Base-by-base conservation (phyloP, 2,113 vertebrate species). In the Toxotes jaculatrix region DNA sequence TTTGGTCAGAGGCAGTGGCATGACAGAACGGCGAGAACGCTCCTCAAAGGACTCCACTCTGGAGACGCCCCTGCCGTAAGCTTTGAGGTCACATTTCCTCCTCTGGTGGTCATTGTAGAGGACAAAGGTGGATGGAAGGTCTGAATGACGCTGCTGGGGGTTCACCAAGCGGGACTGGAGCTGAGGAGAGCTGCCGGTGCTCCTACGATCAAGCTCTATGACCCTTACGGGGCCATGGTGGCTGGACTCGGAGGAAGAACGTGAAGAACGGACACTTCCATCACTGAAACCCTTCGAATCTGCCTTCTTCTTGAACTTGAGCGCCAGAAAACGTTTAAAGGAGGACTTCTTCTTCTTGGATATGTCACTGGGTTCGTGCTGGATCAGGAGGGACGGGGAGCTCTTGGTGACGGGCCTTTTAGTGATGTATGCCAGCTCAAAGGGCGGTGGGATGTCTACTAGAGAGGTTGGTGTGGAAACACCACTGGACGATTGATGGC, bases 11-110 rank as follows among this genome's bases (percentile, higher is more conserved):
- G 98, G 98, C 56, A 99, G 90, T 0, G 98, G 96, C 95, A 97
- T 96, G 59, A 95, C 95, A 2, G 96, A 96, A 7, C 96, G 97
- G 10, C 97, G 96, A 36, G 97, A 97, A 12, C 96, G 95, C 70
- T 98, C 98, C 89, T 99, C 97, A 0, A 99, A 99, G 34, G 98
- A 99, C 80, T 99, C 98, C 31, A 98, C 98, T 69, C 98, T 92
- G 42, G 97, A 97, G 61, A 99, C 96, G 0, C 96, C 96, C 73
- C 96, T 96, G 90, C 95, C 95, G 80, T 96, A 97, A 42, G 93
- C 86, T 90, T 96, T 98, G 47, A 93, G 93, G 0, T 95, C 93
- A 17, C 95, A 96, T 91, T 96, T 97, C 86, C 95, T 96, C 88
- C 94, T 91, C 49, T 96, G 94, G 81, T 82, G 90, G 21, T 99